Evolutionary conservation across 1,140 invertebrate genomes (phyloP), one percentile per base, ranked within the genome.

Genomic region (Cataglyphis hispanica): DNA sequence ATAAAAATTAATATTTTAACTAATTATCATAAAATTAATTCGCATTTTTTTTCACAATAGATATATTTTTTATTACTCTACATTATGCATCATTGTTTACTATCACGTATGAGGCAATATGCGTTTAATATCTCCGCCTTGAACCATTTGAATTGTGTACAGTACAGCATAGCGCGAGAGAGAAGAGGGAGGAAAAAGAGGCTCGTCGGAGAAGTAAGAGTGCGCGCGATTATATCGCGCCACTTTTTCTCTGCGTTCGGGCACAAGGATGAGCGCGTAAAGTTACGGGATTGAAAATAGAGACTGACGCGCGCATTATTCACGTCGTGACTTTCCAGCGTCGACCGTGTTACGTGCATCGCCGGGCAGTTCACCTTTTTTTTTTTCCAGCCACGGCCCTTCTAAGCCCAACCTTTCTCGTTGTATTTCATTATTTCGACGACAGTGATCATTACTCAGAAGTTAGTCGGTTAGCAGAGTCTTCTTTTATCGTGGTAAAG

Each of bases 221-320:
- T 63, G 31, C n/a, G 31, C n/a, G 37, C 61, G 76, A 67, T 78
- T 67, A 67, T 46, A 78, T 78, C 43, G 76, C 61, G 43, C 31
- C 34, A 16, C 76, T 67, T 78, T 78, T 78, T 78, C 76, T 37
- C n/a, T 46, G 7, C 43, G 61, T 78, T 67, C 61, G 61, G 22
- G 43, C 43, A 50, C 46, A 67, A 78, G 43, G 61, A 78, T 78
- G 61, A 53, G 43, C 61, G 31, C 61, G 61, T 61, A 10, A 78
- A 78, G 61, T 78, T 78, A 78, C 76, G 31, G 76, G 61, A 78
- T 67, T 78, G 76, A 78, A 78, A 78, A 78, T 78, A 67, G 76
- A 78, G 43, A 78, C 76, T 78, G 61, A 78, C 76, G 61, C 61
- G 61, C 31, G 31, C 61, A 78, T 78, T 78, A 78, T 53, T 78